These are phyloP conservation scores for Holothuria glaberrima DNA, from an alignment of 35 echinoderm and acorn worm genomes.

Conservation along the genomic window DNA sequence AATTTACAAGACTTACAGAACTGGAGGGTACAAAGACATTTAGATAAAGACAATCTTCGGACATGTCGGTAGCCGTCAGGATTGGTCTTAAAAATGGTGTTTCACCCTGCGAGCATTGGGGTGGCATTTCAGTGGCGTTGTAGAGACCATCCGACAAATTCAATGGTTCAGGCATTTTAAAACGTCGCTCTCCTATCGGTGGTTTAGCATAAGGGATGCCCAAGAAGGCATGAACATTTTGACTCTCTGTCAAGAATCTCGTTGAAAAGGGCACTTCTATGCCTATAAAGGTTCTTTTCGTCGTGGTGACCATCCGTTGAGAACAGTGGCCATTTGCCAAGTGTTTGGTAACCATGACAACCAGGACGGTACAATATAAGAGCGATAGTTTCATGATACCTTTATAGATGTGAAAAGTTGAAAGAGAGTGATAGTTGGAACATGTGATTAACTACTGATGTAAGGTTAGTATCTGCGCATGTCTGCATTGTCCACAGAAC, in stretches of 20 bases:
- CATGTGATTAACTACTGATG: too few species aligned
- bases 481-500: too few species aligned
- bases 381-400: too few species aligned
- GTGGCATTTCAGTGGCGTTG: constrained; percentile 50
- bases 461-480: too few species aligned
- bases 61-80: neutral
- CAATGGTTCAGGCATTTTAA: constrained; percentile 52
- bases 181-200: constrained; percentile 68
- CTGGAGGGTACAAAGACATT: neutral
- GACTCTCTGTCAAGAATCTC: neutral
- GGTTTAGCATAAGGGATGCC: constrained; percentile 88
- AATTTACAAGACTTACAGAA: neutral
- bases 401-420: too few species aligned
- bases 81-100: neutral
- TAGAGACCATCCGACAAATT: constrained; percentile 9
- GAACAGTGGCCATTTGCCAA: too few species aligned
- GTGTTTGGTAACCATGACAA: too few species aligned
- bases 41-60: neutral
- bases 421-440: too few species aligned
- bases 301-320: too few species aligned
- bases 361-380: too few species aligned
- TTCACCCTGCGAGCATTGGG: constrained; percentile 26
- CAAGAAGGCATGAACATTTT: constrained; percentile 51
- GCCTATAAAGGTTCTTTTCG: too few species aligned
- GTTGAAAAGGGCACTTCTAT: too few species aligned